Percentiles rank a stretch among this genome's conserved stretches.
phyloP scores from a whole-genome alignment of 2,888 invertebrate genomes.

The Lissocephala sabroskyi region DNA sequence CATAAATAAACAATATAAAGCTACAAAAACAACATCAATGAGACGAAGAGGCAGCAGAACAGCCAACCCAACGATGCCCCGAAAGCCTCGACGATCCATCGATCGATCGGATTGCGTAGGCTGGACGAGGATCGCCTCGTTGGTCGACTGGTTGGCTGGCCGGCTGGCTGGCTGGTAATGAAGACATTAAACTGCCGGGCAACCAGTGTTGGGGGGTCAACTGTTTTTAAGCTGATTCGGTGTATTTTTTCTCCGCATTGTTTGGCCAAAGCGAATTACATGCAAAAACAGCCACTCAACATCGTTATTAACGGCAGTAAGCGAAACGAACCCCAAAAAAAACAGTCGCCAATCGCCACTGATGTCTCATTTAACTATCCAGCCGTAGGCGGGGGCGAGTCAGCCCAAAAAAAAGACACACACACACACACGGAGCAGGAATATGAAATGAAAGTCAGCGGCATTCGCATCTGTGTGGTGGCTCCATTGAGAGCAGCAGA shows the following conservation, averaged over 20 bases:
- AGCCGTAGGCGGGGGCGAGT: slow-evolving; percentile 6
- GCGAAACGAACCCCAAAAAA: slow-evolving; percentile 25
- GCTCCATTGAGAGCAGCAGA: too few species aligned
- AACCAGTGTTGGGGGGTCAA: slow-evolving; percentile 10
- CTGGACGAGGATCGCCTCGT: too few species aligned
- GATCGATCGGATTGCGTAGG: slow-evolving; percentile 9
- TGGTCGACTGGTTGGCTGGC: too few species aligned
- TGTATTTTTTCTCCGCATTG: slow-evolving; percentile 12
- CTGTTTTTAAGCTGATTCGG: too few species aligned
- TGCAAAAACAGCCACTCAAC: slow-evolving; percentile 52
- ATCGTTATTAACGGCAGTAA: slow-evolving; percentile 61
- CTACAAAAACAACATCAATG: slow-evolving; percentile 12
- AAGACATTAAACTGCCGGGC: slow-evolving; percentile 48
- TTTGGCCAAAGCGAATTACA: slow-evolving; percentile 27
- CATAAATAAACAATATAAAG: slow-evolving; percentile 70
- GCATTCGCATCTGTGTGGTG: slow-evolving; percentile 55
- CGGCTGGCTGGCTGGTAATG: too few species aligned
- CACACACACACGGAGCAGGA: slow-evolving; percentile 11
- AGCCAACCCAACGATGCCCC: not conserved
- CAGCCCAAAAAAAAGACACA: too few species aligned
- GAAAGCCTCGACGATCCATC: slow-evolving; percentile 9
- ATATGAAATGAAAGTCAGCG: slow-evolving; percentile 47
- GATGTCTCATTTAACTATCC: slow-evolving; percentile 64
- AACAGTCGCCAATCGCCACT: slow-evolving; percentile 2
- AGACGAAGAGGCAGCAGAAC: not conserved